A percentile compares a stretch with the other conserved stretches of the same genome.
Conservation (phyloP, 2,888 invertebrate genomes). For the Hypercompe scribonia region DNA sequence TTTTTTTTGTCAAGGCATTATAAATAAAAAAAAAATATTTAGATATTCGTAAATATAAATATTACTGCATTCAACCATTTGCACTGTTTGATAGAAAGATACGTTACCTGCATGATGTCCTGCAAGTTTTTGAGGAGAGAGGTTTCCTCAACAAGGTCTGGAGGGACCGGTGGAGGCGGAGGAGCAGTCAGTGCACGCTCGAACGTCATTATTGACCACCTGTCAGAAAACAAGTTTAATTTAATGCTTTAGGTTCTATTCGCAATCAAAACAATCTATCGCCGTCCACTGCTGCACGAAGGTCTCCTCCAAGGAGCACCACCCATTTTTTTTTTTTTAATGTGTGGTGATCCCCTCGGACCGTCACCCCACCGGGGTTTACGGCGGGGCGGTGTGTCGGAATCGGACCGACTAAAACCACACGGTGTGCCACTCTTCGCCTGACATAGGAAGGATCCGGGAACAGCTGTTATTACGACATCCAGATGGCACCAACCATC, state of each 20-base stretch:
- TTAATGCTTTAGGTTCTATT: background rate
- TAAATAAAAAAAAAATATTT: background rate
- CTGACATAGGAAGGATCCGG: too few species aligned
- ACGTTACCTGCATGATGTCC: conserved; percentile 90
- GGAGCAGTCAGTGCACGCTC: conserved; percentile 90
- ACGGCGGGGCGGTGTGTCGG: too few species aligned
- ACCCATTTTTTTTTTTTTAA: too few species aligned
- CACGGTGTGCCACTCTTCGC: too few species aligned
- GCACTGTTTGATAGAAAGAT: background rate
- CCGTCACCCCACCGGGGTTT: too few species aligned
- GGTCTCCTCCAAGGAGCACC: too few species aligned
- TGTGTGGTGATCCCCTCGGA: too few species aligned
- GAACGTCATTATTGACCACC: conserved; percentile 98
- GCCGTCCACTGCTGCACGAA: too few species aligned
- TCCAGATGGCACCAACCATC: too few species aligned
- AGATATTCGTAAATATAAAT: background rate
- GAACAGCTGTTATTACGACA: too few species aligned
- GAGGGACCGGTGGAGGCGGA: conserved; percentile 85
- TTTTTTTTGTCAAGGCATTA: background rate
- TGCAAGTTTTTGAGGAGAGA: conserved; percentile 93
- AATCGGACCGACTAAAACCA: too few species aligned
- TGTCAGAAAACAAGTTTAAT: conserved; percentile 53
- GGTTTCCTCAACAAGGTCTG: conserved; percentile 82
- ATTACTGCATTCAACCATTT: background rate
- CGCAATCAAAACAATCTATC: too few species aligned